A percentile compares a stretch with the other conserved stretches of the same genome.
Evolutionary conservation across 2,797 vertebrate species (phyloP).

Genomic region (Argentina silus): DNA sequence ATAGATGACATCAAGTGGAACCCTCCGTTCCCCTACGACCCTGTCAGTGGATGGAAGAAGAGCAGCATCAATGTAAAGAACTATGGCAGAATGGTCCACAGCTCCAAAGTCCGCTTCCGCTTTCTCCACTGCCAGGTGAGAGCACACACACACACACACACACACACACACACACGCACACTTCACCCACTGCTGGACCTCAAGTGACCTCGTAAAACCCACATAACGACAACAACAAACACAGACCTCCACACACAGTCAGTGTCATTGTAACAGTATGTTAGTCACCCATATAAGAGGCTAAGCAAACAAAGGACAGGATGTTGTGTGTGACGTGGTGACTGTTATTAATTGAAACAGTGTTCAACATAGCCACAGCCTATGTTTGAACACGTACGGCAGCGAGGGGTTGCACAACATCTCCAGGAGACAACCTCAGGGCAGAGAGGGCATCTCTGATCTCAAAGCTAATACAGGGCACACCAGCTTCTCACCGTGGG

Average conservation of each 20-base stretch:
- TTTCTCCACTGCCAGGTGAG: slow-evolving; percentile 92
- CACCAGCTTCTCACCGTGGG: slow-evolving; percentile 57
- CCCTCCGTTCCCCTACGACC: slow-evolving; percentile 83
- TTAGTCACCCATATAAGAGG: slow-evolving; percentile 40
- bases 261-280: slow-evolving; percentile 47
- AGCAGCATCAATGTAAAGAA: slow-evolving; percentile 89
- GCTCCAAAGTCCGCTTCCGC: slow-evolving; percentile 92
- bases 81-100: slow-evolving; percentile 90
- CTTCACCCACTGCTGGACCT: background rate
- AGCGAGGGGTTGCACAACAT: slow-evolving; percentile 71
- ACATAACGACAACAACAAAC: slow-evolving; percentile 32
- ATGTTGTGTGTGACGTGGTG: slow-evolving; percentile 59
- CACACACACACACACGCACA: slow-evolving; percentile 1
- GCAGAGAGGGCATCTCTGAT: slow-evolving; percentile 70
- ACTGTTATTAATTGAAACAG: slow-evolving; percentile 64
- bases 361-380: slow-evolving; percentile 51
- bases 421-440: slow-evolving; percentile 62
- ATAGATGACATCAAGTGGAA: slow-evolving; percentile 86
- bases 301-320: slow-evolving; percentile 57
- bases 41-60: slow-evolving; percentile 85
- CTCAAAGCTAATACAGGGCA: slow-evolving; percentile 65
- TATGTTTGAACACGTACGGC: slow-evolving; percentile 73
- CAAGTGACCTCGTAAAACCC: background rate
- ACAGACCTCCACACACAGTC: slow-evolving; percentile 29
- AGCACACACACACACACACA: background rate